Conservation (phyloP, 1,140 invertebrate species). For the Bursaphelenchus mucronatus region DNA sequence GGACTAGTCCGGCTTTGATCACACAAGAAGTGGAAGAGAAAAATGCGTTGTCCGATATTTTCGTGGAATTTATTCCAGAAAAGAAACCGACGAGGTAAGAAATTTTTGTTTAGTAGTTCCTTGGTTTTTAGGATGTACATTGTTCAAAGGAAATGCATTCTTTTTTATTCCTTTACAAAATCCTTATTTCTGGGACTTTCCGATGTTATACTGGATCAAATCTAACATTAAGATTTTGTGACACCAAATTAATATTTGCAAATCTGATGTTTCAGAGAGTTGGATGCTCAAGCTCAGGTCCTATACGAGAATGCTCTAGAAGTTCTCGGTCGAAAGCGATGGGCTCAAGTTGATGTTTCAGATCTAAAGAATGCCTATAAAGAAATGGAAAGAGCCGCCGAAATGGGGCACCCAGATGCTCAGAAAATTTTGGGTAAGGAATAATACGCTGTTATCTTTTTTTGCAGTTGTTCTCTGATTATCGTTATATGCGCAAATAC, state of each 20-base stretch:
- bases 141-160: conserved; percentile 27
- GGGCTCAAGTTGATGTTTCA: conserved; percentile 25
- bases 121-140: conserved; percentile 22
- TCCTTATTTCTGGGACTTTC: conserved; percentile 1
- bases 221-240: neutral
- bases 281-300: neutral
- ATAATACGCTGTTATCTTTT: neutral
- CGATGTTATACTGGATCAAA: neutral
- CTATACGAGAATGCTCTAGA: conserved; percentile 20
- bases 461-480: conserved; percentile 7
- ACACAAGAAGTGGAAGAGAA: neutral
- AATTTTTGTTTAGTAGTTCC: conserved; percentile 2
- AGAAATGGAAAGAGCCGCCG: conserved; percentile 38
- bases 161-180: neutral
- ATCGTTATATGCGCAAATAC: neutral
- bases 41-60: conserved; percentile 8
- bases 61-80: conserved; percentile 34
- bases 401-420: conserved; percentile 34
- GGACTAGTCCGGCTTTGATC: too few species aligned
- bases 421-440: conserved; percentile 34
- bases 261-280: conserved; percentile 2
- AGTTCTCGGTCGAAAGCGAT: conserved; percentile 28
- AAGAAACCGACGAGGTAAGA: conserved; percentile 23
- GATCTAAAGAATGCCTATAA: conserved; percentile 39
- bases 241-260: neutral